Conservation (phyloP, 2,888 invertebrate species). For the Seira sanloemensis region DNA sequence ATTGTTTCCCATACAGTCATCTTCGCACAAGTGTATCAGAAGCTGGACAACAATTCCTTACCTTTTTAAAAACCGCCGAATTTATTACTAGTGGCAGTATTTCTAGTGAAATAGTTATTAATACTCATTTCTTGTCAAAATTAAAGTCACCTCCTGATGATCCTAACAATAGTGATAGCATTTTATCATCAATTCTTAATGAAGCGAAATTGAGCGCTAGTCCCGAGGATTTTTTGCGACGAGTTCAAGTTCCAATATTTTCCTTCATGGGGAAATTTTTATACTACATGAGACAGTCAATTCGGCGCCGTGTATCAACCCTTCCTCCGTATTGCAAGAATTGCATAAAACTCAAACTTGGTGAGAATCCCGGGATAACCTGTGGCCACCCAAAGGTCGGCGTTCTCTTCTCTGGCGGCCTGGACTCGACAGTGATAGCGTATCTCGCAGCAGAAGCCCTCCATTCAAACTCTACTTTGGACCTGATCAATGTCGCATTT, state of each 20-base stretch:
- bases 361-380: neutral
- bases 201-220: neutral
- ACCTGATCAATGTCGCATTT: conserved; percentile 97
- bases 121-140: conserved; percentile 38
- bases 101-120: conserved; percentile 15
- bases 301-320: conserved; percentile 73
- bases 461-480: conserved; percentile 82
- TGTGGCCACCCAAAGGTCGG: conserved; percentile 84
- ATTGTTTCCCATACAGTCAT: conserved; percentile 36
- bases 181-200: neutral
- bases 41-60: conserved; percentile 15
- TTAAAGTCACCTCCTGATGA: conserved; percentile 37
- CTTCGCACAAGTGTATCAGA: conserved; percentile 7
- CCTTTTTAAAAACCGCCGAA: conserved; percentile 3
- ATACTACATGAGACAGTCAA: conserved; percentile 74
- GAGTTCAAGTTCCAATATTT: neutral
- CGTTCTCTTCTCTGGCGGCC: conserved; percentile 95
- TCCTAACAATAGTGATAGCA: neutral
- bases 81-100: neutral
- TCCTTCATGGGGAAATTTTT: conserved; percentile 73
- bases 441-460: conserved; percentile 85
- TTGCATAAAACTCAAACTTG: conserved; percentile 64
- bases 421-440: conserved; percentile 96
- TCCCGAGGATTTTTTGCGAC: conserved; percentile 27
- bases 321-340: conserved; percentile 74